A percentile compares a stretch with the other conserved stretches of the same genome.
These are phyloP conservation scores for Oscheius sp. DNA, from an alignment of 2,888 invertebrate species.

Conservation along the genomic window DNA sequence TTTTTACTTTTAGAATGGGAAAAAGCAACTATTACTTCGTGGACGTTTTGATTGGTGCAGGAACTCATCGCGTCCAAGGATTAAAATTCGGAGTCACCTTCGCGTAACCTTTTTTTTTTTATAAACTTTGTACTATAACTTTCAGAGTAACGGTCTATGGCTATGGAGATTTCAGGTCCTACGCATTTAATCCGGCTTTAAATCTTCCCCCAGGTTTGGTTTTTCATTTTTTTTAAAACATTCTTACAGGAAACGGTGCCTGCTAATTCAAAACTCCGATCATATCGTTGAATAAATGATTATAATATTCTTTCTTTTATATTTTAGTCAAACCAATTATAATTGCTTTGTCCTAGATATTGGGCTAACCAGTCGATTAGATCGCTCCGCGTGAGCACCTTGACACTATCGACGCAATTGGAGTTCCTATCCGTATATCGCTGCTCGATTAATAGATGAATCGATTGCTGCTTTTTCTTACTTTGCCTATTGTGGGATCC, in stretches of 20 bases:
- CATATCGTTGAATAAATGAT: background rate
- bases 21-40: conserved; percentile 26
- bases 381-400: no score
- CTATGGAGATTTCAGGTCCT: conserved; percentile 16
- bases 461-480: no score
- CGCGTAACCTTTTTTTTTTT: background rate
- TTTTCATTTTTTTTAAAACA: background rate
- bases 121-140: background rate
- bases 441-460: no score
- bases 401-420: no score
- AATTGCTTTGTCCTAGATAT: no score
- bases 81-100: background rate
- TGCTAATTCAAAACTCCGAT: conserved; percentile 2
- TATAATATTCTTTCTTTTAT: background rate
- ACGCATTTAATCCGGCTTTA: conserved; percentile 31
- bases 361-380: no score
- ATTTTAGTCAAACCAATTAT: no score
- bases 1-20: conserved; percentile 39
- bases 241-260: conserved; percentile 4
- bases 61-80: background rate
- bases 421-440: no score
- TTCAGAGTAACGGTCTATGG: conserved; percentile 33
- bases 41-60: conserved; percentile 14
- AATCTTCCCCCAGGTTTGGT: background rate
- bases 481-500: no score